These are phyloP conservation scores for Vulpes ferrilata DNA, from an alignment of 2,113 vertebrate species.

Conservation along the genomic window DNA sequence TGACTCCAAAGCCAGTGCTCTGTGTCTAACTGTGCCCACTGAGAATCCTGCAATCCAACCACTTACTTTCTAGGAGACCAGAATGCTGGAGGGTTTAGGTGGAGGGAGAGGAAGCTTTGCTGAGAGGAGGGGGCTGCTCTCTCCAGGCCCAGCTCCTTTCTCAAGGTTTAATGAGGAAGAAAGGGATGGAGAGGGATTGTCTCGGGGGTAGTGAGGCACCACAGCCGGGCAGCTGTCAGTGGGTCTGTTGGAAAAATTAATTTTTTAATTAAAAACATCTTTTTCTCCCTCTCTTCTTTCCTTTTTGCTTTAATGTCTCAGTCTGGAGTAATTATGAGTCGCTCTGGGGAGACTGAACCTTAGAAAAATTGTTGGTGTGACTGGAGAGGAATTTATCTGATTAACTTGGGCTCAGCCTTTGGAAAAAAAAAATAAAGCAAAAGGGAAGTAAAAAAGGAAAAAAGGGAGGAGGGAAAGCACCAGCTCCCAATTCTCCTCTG, in stretches of 20 bases:
- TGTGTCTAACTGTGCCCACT: background rate
- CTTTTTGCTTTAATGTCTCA: constrained; percentile 84
- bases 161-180: background rate
- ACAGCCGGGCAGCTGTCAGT: constrained; percentile 30
- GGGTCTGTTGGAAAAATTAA: constrained; percentile 86
- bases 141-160: background rate
- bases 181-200: background rate
- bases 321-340: constrained; percentile 86
- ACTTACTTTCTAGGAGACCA: background rate
- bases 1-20: background rate
- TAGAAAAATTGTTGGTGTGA: constrained; percentile 85
- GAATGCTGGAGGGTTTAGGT: background rate
- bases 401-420: constrained; percentile 80
- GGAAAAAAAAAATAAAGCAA: constrained; percentile 22
- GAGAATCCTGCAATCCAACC: too few species aligned
- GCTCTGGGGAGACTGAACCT: constrained; percentile 84
- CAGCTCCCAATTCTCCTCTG: constrained; percentile 52
- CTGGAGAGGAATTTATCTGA: constrained; percentile 84
- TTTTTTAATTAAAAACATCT: constrained; percentile 88
- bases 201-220: constrained; percentile 44
- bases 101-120: background rate
- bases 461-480: background rate
- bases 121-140: background rate
- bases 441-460: background rate
- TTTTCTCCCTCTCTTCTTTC: constrained; percentile 56